These are phyloP conservation scores for Gortyna flavago DNA, from an alignment of 2,888 invertebrate species.

Conservation along the genomic window DNA sequence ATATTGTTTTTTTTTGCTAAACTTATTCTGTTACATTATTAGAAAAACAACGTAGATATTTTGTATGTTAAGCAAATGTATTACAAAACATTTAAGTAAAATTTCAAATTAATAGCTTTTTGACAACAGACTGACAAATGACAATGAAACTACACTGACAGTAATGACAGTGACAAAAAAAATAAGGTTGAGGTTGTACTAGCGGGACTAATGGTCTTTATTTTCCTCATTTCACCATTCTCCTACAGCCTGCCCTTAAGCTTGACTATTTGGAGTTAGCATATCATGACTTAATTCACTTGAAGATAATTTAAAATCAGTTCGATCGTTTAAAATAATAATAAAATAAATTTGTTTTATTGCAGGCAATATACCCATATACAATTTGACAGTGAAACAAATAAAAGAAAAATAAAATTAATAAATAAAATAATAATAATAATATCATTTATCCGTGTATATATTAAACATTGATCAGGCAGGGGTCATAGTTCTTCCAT, in stretches of 20 bases:
- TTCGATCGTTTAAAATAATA: no score
- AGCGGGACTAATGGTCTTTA: background rate
- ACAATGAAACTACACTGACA: conserved; percentile 24
- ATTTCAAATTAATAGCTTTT: conserved; percentile 64
- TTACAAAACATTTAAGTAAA: conserved; percentile 67
- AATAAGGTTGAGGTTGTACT: background rate
- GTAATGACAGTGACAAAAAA: background rate
- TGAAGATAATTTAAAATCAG: no score
- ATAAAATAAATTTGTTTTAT: no score
- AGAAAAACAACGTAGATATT: conserved; percentile 53
- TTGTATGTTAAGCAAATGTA: conserved; percentile 52
- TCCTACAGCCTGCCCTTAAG: background rate
- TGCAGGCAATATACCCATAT: no score
- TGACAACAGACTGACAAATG: conserved; percentile 53
- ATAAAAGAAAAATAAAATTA: no score
- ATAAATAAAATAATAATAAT: no score
- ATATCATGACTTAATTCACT: no score
- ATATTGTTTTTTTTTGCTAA: conserved; percentile 69
- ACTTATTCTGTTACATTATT: conserved; percentile 75
- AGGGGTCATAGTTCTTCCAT: no score
- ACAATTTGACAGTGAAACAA: no score
- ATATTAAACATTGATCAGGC: no score
- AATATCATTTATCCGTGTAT: no score
- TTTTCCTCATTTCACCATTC: background rate
- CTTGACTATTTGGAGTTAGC: background rate